Base-by-base conservation (phyloP, 35 echinoderm and acorn worm genomes). In the Nesometra sesokonis region DNA sequence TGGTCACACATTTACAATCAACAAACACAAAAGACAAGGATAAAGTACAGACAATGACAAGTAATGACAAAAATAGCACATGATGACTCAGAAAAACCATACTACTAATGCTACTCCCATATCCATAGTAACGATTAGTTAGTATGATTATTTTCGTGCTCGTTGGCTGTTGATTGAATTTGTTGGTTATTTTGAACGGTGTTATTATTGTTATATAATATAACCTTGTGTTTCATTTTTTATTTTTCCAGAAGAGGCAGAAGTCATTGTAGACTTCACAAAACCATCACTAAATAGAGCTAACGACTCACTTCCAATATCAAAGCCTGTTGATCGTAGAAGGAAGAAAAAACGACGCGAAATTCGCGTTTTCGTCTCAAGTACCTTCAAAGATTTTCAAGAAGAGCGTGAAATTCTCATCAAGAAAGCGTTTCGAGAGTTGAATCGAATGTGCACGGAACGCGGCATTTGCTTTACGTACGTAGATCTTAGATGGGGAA, bases 401-500 rank as follows among this genome's bases (percentile, higher is more conserved):
- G 88, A 93, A 40, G 94, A 97, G 46, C 85, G 94, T 29, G 94
- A 97, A 82, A 30, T 88, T 27, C 80, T 97, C 23, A 97, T 97
- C 32, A 97, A 97, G 86, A 97, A 97, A 57, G 91, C 84, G 3
- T 93, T 97, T 81, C 91, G 91, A 82, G 91, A 97, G 83, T 33
- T 97, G 15, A 97, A 97, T 46, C 94, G 94, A 0, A 77, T 93
- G 0, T 97, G 94, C 79, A 43, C 92, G 38, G 94, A 97, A 36
- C 88, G 91, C 0, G 91, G 91, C 4, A 91, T 93, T 34, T 97
- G 93, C 91, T 97, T 97, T 79, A 90, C 94, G 13, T 97, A 97
- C 38, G 94, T 97, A 27, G 94, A 97, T 87, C 82, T 97, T 17
- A 81, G 94, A 39, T 97, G 94, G 94, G 94, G 94, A 15, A 97